Evolutionary conservation across 2,797 vertebrate genomes (phyloP), one percentile per base, ranked within the genome.

Genomic region (Acrossocheilus fasciatus): DNA sequence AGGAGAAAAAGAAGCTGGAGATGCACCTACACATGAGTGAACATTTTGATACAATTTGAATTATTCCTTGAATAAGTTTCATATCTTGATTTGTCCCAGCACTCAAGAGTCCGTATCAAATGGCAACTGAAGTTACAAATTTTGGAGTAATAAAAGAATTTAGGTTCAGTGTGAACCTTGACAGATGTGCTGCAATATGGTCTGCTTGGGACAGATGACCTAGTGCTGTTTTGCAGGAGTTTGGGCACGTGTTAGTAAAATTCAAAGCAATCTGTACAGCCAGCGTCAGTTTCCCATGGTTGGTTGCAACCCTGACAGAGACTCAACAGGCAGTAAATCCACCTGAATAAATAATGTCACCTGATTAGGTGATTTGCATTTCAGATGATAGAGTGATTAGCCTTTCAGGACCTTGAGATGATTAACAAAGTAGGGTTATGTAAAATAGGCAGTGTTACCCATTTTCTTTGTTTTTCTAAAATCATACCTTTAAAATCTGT

Each of bases 331-430:
- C 69, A 52, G 34, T 76, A 26, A 68, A 76, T 50, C 47, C 64
- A 57, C n/a, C 47, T 78, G 36, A 79, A 72, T 80, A 80, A 85
- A 78, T 36, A 36, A 36, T 57, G 64, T 68, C 62, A 57, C n/a
- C 47, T 57, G 64, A 77, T 69, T 39, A 54, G 45, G 52, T 36
- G 1, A 52, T 84, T 30, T 26, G 39, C 11, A 45, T 45, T 59
- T 69, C 34, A 85, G 68, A 45, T 66, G 59, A 45, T 34, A 17
- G 26, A 79, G 26, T 34, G 11, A 70, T 34, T 47, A 59, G 14
- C 43, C 20, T n/a, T 84, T 74, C 30, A 50, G 57, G 36, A 75
- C 11, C 18, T 34, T 34, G 18, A 45, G 9, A 11, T 62, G 34
- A 30, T 45, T 72, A 6, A 45, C 76, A 36, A 80, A 73, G 6